A percentile compares a stretch with the other conserved stretches of the same genome.
These are phyloP conservation scores for Poecilus cupreus DNA, from an alignment of 2,888 invertebrate genomes.

Conservation along the genomic window DNA sequence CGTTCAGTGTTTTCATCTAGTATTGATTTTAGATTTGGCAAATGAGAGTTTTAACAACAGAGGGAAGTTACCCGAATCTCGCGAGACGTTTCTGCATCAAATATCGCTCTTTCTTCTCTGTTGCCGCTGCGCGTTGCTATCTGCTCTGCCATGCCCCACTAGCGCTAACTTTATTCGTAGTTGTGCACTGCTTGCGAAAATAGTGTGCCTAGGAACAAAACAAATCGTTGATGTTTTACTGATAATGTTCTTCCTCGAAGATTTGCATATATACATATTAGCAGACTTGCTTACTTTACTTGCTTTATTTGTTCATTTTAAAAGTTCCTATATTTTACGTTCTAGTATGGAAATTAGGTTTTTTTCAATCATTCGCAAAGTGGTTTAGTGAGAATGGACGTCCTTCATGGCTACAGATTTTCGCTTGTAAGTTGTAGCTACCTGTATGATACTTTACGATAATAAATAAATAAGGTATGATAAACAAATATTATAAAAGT, in stretches of 20 bases:
- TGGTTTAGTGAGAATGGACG: no score
- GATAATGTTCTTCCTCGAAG: not conserved
- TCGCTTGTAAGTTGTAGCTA: no score
- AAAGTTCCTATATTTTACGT: no score
- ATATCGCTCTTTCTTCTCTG: conserved; percentile 39
- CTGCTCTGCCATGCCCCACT: conserved; percentile 6
- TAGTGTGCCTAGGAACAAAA: conserved; percentile 19
- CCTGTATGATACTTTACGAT: no score
- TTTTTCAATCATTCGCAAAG: no score
- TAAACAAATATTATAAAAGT: no score
- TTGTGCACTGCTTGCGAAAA: conserved; percentile 27
- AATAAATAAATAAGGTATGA: no score
- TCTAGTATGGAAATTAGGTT: no score
- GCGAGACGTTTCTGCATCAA: conserved; percentile 51
- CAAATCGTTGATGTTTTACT: conserved; percentile 21
- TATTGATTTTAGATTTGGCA: conserved; percentile 55
- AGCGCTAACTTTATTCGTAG: not conserved
- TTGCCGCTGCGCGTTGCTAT: not conserved
- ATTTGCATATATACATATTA: conserved; percentile 1
- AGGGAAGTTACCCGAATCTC: conserved; percentile 42
- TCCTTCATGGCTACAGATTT: no score
- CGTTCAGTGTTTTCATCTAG: conserved; percentile 37
- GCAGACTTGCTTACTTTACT: not conserved
- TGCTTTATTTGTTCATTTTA: no score
- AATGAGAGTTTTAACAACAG: conserved; percentile 56